phyloP scores from a whole-genome alignment of 2,888 invertebrate species.

The Resseliella maxima region DNA sequence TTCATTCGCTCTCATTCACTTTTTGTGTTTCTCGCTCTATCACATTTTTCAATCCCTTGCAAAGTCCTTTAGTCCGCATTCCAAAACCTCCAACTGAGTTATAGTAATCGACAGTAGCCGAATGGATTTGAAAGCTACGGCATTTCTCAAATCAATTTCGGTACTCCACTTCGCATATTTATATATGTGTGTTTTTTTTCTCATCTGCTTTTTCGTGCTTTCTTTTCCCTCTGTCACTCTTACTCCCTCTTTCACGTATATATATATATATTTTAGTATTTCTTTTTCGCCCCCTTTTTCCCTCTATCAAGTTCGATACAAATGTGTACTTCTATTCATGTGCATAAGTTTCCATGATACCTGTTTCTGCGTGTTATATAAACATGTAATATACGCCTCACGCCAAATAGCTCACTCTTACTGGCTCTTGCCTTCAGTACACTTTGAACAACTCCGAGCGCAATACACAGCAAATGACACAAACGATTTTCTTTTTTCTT shows the following conservation, averaged over 20 bases:
- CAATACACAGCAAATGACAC: conserved; percentile 22
- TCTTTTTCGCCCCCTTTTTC: not conserved
- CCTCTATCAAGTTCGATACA: not conserved
- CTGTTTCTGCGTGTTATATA: conserved; percentile 48
- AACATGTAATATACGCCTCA: conserved; percentile 41
- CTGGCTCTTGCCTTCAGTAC: not conserved
- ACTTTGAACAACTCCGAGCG: not conserved
- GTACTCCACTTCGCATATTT: not conserved
- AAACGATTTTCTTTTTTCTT: not conserved
- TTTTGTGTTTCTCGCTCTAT: not conserved
- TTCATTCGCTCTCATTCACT: no score
- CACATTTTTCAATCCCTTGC: no score
- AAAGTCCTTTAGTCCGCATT: no score
- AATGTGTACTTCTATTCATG: not conserved
- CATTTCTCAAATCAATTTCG: conserved; percentile 36
- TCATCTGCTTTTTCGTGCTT: not conserved
- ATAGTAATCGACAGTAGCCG: conserved; percentile 4
- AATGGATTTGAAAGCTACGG: conserved; percentile 27
- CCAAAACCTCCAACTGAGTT: not conserved
- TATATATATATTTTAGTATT: not conserved
- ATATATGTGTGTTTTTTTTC: not conserved
- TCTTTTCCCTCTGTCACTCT: not conserved
- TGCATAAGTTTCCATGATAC: conserved; percentile 25
- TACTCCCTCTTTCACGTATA: not conserved
- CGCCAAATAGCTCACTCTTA: not conserved